A percentile compares a stretch with the other conserved stretches of the same genome.
These are phyloP conservation scores for Nasua narica DNA, from an alignment of 2,797 vertebrate species.

Conservation along the genomic window DNA sequence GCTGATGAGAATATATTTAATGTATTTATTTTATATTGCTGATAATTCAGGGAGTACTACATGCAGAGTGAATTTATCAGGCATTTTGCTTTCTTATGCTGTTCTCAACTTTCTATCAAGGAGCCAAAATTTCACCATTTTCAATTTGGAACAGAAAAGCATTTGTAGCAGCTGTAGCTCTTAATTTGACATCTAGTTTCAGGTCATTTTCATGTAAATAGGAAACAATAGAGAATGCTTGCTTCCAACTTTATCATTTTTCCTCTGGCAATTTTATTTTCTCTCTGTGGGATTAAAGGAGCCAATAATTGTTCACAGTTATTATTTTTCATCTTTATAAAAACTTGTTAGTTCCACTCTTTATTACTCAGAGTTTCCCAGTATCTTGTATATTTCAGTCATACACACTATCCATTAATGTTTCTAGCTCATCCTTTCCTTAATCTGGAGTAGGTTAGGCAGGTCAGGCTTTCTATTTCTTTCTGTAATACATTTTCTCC, in stretches of 20 bases:
- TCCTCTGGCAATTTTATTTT: slow-evolving; percentile 63
- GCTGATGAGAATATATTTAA: slow-evolving; percentile 72
- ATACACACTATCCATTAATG: slow-evolving; percentile 19
- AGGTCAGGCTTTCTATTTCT: slow-evolving; percentile 72
- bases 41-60: slow-evolving; percentile 77
- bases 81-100: slow-evolving; percentile 66
- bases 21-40: slow-evolving; percentile 76
- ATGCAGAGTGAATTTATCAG: slow-evolving; percentile 81
- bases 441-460: slow-evolving; percentile 61
- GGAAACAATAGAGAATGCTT: slow-evolving; percentile 57
- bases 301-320: slow-evolving; percentile 64
- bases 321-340: slow-evolving; percentile 68
- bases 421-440: slow-evolving; percentile 38
- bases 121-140: slow-evolving; percentile 58
- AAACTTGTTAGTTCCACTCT: slow-evolving; percentile 50
- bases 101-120: slow-evolving; percentile 71
- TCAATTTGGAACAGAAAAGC: slow-evolving; percentile 68
- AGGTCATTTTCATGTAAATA: slow-evolving; percentile 71
- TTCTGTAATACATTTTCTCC: slow-evolving; percentile 68
- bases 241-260: slow-evolving; percentile 58
- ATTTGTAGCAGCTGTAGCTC: slow-evolving; percentile 57
- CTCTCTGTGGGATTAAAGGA: slow-evolving; percentile 55
- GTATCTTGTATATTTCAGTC: slow-evolving; percentile 35
- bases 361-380: background rate
- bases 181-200: slow-evolving; percentile 72